Percentiles rank a stretch among this genome's conserved stretches.
These are phyloP conservation scores for Megaceryle torquata DNA, from an alignment of 2,113 vertebrate genomes.

Conservation along the genomic window DNA sequence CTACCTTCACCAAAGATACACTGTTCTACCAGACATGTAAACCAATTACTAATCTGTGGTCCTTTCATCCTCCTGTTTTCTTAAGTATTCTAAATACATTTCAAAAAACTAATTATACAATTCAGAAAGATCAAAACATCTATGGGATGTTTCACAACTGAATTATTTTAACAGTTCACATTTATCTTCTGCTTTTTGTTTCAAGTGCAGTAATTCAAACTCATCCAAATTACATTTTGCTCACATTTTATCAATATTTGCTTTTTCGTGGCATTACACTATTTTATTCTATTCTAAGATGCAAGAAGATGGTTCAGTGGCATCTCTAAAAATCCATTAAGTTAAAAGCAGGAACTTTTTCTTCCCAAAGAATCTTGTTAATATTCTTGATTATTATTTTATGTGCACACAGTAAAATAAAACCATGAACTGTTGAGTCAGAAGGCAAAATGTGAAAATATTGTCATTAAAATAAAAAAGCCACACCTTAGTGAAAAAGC, in stretches of 20 bases:
- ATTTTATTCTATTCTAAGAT: not conserved
- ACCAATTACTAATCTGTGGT: not conserved
- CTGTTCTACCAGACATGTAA: rapidly evolving
- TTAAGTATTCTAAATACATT: not conserved
- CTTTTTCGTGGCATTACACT: not conserved
- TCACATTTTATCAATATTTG: not conserved
- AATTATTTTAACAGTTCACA: not conserved
- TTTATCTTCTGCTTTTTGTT: not conserved
- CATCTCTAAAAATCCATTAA: not conserved
- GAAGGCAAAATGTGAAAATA: not conserved
- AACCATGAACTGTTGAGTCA: not conserved
- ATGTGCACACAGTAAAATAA: not conserved
- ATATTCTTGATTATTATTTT: not conserved
- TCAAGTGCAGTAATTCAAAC: not conserved
- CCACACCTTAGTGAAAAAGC: not conserved
- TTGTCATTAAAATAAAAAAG: not conserved
- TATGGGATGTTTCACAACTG: not conserved
- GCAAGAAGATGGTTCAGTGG: not conserved
- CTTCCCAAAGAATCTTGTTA: not conserved
- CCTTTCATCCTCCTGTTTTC: not conserved
- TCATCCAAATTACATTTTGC: not conserved
- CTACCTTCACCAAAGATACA: not conserved
- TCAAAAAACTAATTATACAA: not conserved
- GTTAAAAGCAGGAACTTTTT: not conserved
- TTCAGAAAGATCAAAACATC: not conserved